Evolutionary conservation across 2,888 invertebrate genomes (phyloP).

Genomic region (Mythimna loreyi): DNA sequence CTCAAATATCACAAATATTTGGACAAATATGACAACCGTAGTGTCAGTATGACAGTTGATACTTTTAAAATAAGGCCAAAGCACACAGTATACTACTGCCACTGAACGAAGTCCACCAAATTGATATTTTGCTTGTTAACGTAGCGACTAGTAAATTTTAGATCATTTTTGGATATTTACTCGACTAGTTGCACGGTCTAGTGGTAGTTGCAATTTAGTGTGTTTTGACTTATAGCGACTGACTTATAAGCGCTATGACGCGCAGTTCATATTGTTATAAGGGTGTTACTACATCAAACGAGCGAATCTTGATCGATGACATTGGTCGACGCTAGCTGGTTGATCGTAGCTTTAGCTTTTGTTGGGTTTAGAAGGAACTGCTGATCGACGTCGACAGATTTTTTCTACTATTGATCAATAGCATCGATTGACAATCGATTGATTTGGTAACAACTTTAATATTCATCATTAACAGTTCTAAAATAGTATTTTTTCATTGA

Average conservation of each 20-base stretch:
- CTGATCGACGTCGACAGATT: too few relatives aligned
- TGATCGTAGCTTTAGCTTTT: too few relatives aligned
- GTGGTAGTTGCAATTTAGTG: slow-evolving; percentile 50
- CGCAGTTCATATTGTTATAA: background rate
- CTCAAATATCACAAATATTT: background rate
- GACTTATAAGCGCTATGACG: slow-evolving; percentile 9
- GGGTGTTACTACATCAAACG: too few relatives aligned
- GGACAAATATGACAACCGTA: background rate
- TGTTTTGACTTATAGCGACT: slow-evolving; percentile 44
- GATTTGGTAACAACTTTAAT: too few relatives aligned
- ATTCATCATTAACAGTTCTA: background rate
- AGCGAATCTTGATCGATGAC: too few relatives aligned
- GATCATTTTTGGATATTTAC: slow-evolving; percentile 27
- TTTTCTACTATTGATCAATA: too few relatives aligned
- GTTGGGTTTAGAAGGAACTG: too few relatives aligned
- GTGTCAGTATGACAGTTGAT: slow-evolving; percentile 14
- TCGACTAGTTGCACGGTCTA: slow-evolving; percentile 14
- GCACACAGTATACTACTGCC: slow-evolving; percentile 26
- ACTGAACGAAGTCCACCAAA: slow-evolving; percentile 15
- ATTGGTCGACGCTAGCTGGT: too few relatives aligned
- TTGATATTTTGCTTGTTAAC: slow-evolving; percentile 22
- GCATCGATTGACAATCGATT: too few relatives aligned
- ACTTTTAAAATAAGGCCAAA: slow-evolving; percentile 41
- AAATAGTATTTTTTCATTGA: background rate
- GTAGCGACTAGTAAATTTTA: slow-evolving; percentile 31